Evolutionary conservation across 23 tunicate species (phyloP).

Genomic region (Trididemnum nubilum): DNA sequence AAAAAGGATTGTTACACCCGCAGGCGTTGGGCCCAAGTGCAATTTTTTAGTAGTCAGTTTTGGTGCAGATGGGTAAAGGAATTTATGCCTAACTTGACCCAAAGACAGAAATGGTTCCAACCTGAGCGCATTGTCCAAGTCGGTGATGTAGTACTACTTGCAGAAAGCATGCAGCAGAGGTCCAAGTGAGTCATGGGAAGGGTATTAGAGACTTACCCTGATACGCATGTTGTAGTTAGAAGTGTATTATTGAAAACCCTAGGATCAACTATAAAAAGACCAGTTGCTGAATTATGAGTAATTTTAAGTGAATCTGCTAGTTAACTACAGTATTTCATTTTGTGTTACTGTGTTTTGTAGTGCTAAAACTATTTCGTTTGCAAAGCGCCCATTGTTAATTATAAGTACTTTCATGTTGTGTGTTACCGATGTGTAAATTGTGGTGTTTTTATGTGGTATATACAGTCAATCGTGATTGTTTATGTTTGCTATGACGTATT

Average conservation of each 20-base stretch:
- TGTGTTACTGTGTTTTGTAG: no score
- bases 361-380: no score
- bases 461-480: no score
- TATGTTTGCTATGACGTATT: no score
- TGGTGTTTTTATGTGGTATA: no score
- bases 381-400: no score
- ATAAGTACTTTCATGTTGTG: no score
- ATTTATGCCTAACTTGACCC: background rate
- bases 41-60: background rate
- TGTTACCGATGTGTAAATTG: no score
- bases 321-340: no score
- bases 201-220: background rate
- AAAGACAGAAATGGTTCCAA: background rate
- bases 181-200: background rate
- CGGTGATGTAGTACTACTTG: background rate
- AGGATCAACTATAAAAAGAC: background rate
- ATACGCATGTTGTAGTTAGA: background rate
- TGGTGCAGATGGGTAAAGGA: background rate
- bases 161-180: background rate
- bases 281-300: background rate
- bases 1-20: background rate
- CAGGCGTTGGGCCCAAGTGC: background rate
- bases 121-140: background rate
- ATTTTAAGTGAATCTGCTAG: no score
- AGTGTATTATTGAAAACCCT: background rate